phyloP scores from a whole-genome alignment of 2,113 vertebrate genomes.

The Trinectes maculatus region DNA sequence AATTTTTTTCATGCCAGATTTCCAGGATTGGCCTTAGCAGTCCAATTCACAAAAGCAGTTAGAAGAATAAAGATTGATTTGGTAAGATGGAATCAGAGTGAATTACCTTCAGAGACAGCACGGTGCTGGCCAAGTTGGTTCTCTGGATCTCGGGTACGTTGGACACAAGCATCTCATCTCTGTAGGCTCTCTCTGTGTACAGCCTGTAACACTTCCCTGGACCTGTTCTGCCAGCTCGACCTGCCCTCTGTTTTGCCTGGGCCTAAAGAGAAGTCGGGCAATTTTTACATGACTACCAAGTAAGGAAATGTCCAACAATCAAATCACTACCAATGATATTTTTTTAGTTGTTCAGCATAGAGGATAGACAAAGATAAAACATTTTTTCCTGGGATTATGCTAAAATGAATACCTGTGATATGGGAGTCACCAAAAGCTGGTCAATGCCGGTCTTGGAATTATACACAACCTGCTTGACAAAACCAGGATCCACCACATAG shows the following conservation, averaged over 20 bases:
- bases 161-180: constrained; percentile 95
- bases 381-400: too few relatives aligned
- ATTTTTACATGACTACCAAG: too few relatives aligned
- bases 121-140: constrained; percentile 94
- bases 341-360: background rate
- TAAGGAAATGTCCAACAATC: background rate
- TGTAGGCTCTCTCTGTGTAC: constrained; percentile 93
- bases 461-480: constrained; percentile 95
- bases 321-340: background rate
- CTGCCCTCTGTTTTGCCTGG: constrained; percentile 94
- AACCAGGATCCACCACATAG: constrained; percentile 94
- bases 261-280: constrained; percentile 76
- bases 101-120: constrained; percentile 92
- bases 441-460: constrained; percentile 96
- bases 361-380: too few relatives aligned
- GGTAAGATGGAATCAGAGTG: background rate
- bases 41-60: background rate
- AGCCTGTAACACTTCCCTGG: constrained; percentile 94
- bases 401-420: constrained; percentile 86
- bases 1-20: background rate
- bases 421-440: constrained; percentile 93
- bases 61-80: background rate
- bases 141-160: constrained; percentile 97
- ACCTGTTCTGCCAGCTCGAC: constrained; percentile 92
- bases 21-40: background rate